phyloP scores from a whole-genome alignment of 2,888 invertebrate species.

The Gerris lacustris region DNA sequence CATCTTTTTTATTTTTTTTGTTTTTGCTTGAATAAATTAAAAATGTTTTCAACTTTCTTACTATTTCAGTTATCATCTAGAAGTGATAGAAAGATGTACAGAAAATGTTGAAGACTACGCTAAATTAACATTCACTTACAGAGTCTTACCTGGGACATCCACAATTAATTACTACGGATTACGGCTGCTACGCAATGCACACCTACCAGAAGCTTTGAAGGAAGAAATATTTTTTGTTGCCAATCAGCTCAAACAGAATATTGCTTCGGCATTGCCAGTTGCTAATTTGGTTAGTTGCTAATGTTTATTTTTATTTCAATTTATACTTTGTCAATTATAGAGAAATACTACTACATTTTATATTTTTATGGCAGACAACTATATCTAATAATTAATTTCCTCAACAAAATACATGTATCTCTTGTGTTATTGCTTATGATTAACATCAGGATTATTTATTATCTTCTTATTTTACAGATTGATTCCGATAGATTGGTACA shows the following conservation, averaged over 20 bases:
- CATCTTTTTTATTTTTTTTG: too few species aligned
- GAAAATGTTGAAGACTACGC: constrained; percentile 33
- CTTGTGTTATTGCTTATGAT: too few species aligned
- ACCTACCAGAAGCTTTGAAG: constrained; percentile 41
- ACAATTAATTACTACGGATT: constrained; percentile 53
- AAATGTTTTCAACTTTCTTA: too few species aligned
- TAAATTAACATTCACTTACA: constrained; percentile 51
- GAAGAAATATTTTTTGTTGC: constrained; percentile 16
- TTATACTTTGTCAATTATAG: too few species aligned
- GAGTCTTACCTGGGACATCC: constrained; percentile 48
- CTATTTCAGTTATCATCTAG: constrained; percentile 40
- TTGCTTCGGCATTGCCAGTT: constrained; percentile 15
- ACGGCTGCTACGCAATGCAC: constrained; percentile 47
- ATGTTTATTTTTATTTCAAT: background rate
- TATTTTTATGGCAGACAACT: too few species aligned
- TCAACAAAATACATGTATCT: too few species aligned
- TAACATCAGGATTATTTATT: background rate
- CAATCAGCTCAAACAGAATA: constrained; percentile 14
- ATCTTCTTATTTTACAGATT: background rate
- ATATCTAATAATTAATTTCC: too few species aligned
- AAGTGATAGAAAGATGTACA: constrained; percentile 34
- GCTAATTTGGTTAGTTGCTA: constrained; percentile 13
- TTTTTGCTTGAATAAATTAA: too few species aligned
- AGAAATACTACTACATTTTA: too few species aligned
- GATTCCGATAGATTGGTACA: constrained; percentile 10